These are phyloP conservation scores for Drosophila nebulosa DNA, from an alignment of 1,140 invertebrate genomes.

Conservation along the genomic window DNA sequence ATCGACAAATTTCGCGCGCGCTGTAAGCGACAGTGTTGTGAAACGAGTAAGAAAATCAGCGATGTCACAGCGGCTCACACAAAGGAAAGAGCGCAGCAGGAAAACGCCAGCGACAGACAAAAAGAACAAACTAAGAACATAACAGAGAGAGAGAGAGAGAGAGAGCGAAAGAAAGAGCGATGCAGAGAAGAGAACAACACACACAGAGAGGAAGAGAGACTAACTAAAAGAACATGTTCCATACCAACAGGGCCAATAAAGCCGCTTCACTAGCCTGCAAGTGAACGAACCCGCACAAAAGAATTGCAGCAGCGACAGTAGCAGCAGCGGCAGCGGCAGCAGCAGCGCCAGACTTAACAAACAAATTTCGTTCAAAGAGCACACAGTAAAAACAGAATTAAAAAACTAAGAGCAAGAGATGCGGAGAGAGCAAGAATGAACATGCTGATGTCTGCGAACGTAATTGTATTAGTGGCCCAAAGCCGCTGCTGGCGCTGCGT, in stretches of 20 bases:
- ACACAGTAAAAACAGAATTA: background rate
- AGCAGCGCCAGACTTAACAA: constrained; percentile 41
- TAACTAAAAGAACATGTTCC: constrained; percentile 10
- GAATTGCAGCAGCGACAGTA: constrained; percentile 29
- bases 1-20: constrained; percentile 28
- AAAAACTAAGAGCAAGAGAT: constrained; percentile 21
- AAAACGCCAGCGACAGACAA: background rate
- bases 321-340: background rate
- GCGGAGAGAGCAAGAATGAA: constrained; percentile 24
- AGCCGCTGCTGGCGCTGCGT: constrained; percentile 51
- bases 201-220: constrained; percentile 12
- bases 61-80: constrained; percentile 48
- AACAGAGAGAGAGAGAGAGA: constrained; percentile 10
- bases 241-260: background rate
- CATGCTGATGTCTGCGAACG: constrained; percentile 24
- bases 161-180: background rate
- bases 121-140: constrained; percentile 41
- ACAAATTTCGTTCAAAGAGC: constrained; percentile 20
- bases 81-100: constrained; percentile 18
- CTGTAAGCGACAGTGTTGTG: constrained; percentile 42
- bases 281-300: constrained; percentile 66
- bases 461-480: constrained; percentile 50
- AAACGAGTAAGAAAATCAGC: constrained; percentile 12
- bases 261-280: constrained; percentile 29
- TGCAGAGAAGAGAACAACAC: constrained; percentile 6